A percentile compares a stretch with the other conserved stretches of the same genome.
Evolutionary conservation across 2,797 vertebrate species (phyloP).

Genomic region (Pteronotus mesoamericanus): DNA sequence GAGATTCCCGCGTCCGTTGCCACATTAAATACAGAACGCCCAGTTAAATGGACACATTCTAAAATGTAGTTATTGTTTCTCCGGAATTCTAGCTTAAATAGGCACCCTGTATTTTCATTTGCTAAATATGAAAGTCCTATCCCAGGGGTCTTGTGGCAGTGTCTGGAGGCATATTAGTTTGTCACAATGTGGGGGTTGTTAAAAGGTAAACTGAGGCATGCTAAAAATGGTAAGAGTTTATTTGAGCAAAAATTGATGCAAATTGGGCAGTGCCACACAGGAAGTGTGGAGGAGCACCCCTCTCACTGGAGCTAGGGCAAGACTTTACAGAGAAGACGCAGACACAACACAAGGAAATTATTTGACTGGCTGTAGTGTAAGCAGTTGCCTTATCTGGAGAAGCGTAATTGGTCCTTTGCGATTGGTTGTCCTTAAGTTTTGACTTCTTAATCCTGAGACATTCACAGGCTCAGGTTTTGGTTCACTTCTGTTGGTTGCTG

Average conservation of each 20-base stretch:
- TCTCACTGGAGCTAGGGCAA: background rate
- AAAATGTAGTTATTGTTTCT: conserved; percentile 6
- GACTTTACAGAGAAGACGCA: background rate
- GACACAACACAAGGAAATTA: background rate
- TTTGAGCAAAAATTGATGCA: background rate
- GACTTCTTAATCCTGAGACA: background rate
- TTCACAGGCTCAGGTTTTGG: background rate
- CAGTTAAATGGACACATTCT: background rate
- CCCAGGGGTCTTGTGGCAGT: background rate
- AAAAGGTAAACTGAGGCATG: background rate
- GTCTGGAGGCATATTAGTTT: background rate
- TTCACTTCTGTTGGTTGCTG: background rate
- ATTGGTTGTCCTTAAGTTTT: background rate
- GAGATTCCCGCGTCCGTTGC: background rate
- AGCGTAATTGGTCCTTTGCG: background rate
- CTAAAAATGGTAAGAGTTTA: background rate
- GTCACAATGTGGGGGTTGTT: background rate
- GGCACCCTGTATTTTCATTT: background rate
- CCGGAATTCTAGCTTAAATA: conserved; percentile 35
- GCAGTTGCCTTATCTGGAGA: background rate
- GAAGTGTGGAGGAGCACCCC: background rate
- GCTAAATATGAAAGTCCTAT: background rate
- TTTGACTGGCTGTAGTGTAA: background rate
- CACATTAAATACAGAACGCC: background rate
- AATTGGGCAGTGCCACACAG: background rate